Base-by-base conservation (phyloP, 2,888 invertebrate species). In the Myathropa florea region DNA sequence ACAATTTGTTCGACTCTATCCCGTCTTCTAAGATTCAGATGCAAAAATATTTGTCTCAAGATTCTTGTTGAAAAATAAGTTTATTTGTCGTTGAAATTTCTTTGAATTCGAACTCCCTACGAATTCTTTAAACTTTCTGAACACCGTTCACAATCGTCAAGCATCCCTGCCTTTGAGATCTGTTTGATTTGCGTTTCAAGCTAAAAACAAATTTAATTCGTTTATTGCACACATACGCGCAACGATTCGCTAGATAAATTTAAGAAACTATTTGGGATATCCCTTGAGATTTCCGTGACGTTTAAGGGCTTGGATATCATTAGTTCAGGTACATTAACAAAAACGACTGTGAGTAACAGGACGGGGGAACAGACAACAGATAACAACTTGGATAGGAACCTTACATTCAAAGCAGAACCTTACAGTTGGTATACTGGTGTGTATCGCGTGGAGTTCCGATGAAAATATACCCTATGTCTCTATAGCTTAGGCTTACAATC, bases 361-460 rank as follows among this genome's bases (percentile, higher is more conserved):
- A 14, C 23, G 39, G 57, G 26, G 65, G 64, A 46, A 26, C 12
- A 12, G 55, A 28, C 21, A 60, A 71, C 36, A 33, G 24, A 68
- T 55, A 36, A 68, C 63, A 83, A 72, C 55, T 60, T 75, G 75
- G 67, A 75, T 78, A 78, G 84, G 84, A 80, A 84, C 76, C 65
- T 71, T 75, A 83, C 46, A 79, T 55, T 24, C 24, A 46, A 55
- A 81, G n/a, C 21, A 39, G 59, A 57, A 55, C 68, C 55, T 75
- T 75, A 81, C 55, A 85, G 63, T 26, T 85, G 67, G 80, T 80
- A 68, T 85, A 76, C 80, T 46, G 18, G 46, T 75, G 61, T 63
- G 59, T 79, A 57, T 73, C 65, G 7, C 60, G 59, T 79, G 39
- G 75, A 80, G 57, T 80, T 67, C 67, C 63, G 72, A 76, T 84